Evolutionary conservation across 2,888 invertebrate genomes (phyloP).

Genomic region (Tipula vernalis): DNA sequence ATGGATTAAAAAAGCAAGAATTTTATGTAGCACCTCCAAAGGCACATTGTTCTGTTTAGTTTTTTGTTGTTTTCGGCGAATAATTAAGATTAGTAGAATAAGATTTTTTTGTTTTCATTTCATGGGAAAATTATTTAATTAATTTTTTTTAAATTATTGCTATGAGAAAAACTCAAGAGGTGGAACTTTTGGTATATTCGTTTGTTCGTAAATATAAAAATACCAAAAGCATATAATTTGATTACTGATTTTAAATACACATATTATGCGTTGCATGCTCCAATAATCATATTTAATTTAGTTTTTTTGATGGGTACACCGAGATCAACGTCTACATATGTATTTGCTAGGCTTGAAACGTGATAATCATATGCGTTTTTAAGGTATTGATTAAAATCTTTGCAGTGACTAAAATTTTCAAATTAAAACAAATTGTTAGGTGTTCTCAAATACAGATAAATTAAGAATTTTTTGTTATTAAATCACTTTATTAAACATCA

Average conservation of each 20-base stretch:
- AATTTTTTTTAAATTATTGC: neutral
- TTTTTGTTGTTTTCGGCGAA: neutral
- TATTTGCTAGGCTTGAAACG: neutral
- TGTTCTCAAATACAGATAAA: too few relatives aligned
- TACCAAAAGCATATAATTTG: neutral
- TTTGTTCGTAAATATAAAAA: neutral
- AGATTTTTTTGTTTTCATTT: neutral
- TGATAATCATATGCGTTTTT: too few relatives aligned
- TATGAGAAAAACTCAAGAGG: neutral
- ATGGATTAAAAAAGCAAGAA: too few relatives aligned
- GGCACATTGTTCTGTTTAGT: neutral
- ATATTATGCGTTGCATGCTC: neutral
- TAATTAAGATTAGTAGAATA: neutral
- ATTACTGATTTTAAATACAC: too few relatives aligned
- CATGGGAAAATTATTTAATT: neutral
- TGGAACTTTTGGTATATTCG: neutral
- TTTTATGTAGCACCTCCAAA: neutral
- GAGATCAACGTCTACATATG: too few relatives aligned
- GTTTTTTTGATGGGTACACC: neutral
- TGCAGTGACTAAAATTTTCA: too few relatives aligned
- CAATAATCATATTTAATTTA: neutral
- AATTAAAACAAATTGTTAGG: too few relatives aligned
- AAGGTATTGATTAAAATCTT: too few relatives aligned
- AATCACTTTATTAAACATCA: too few relatives aligned
- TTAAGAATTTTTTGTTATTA: too few relatives aligned